Base-by-base conservation (phyloP, 2,888 invertebrate species). In the Scaptomyza caliginosa region DNA sequence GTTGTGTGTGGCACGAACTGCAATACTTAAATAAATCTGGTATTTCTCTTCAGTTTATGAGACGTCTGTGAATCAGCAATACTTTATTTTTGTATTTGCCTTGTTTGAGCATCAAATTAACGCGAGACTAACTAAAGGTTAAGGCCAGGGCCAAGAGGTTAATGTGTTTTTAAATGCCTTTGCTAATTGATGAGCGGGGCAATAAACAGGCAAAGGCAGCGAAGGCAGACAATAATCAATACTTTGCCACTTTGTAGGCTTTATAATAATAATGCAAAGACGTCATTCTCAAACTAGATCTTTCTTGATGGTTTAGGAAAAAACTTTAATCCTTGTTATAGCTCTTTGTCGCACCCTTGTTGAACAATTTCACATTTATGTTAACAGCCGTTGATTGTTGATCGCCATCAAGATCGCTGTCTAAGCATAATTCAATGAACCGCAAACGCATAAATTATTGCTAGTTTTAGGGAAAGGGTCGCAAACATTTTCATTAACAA, bases 91-190 rank as follows among this genome's bases (percentile, higher is more conserved):
- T 21, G 16, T 24, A 8, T 24, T 8, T 8, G 51, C 34, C 40
- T 65, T 70, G 67, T 83, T 86, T 79, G 67, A 54, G 56, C 51
- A 55, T 49, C 36, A 66, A 86, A 81, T 86, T 83, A 83, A 62
- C 86, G 67, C 39, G 4, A 11, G 21, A 48, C 58, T 48, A 46
- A 21, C 38, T 4, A 7, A 79, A 66, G 74, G 85, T 81, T 84
- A 80, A 84, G 86, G 73, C 79, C 52, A 86, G 67, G 76, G 72
- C 60, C 78, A 75, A 67, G 50, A 54, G 87, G 85, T 82, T 82
- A 82, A 82, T 86, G 81, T 56, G 67, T 75, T 81, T 82, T 81
- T 75, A 84, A 86, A 81, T 84, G 56, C 67, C 52, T 52, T 34
- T 64, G 86, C 77, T 84, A 81, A 81, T 86, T 81, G 81, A 48